These are phyloP conservation scores for Amphilophus citrinellus DNA, from an alignment of 2,113 vertebrate genomes.

Conservation along the genomic window DNA sequence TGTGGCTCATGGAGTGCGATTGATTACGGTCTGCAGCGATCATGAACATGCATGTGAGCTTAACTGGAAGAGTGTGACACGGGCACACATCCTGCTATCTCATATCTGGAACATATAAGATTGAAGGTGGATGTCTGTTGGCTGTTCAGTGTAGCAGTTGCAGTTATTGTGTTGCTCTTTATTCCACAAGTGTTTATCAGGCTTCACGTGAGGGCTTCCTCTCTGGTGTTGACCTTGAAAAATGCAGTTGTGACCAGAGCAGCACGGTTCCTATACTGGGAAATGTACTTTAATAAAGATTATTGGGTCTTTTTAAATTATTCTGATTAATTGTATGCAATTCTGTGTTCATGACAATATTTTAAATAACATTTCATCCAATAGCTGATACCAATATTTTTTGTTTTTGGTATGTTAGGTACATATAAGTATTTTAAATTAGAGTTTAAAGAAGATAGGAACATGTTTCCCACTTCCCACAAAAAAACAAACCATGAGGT, in stretches of 20 bases:
- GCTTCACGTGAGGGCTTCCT: too few species aligned
- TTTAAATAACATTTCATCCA: not conserved
- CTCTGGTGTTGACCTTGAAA: too few species aligned
- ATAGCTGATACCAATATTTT: not conserved
- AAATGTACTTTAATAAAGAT: not conserved
- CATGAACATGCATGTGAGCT: not conserved
- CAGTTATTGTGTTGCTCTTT: rapidly evolving
- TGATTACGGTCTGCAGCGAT: not conserved
- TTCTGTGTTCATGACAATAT: not conserved
- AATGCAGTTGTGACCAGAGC: not conserved
- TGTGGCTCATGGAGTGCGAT: not conserved
- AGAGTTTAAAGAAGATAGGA: not conserved
- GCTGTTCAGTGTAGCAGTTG: not conserved
- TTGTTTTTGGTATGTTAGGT: not conserved
- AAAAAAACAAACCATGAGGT: not conserved
- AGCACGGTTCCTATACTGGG: too few species aligned
- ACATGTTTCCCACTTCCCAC: not conserved
- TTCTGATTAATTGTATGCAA: not conserved
- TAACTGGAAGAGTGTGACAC: not conserved
- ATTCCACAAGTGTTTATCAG: not conserved
- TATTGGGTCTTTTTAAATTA: rapidly evolving
- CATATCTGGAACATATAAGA: not conserved
- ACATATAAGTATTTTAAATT: not conserved
- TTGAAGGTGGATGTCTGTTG: too few species aligned
- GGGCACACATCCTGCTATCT: not conserved